Conservation (phyloP, 2,113 vertebrate genomes). For the Ia io region DNA sequence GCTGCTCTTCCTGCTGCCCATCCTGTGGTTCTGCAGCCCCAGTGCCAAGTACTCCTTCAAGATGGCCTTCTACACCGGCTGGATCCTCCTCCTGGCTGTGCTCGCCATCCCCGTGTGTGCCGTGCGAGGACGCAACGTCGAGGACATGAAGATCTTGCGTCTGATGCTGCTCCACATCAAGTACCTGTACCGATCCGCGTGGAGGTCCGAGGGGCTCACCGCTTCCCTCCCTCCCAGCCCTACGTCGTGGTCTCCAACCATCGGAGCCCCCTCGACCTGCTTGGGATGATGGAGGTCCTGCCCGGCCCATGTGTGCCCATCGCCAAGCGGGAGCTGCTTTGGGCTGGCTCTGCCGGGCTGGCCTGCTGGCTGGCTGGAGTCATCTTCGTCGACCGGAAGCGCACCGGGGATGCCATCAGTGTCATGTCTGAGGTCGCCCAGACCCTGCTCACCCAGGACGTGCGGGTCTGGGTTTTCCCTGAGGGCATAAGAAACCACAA, state of each 20-base stretch:
- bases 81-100: constrained; percentile 82
- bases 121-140: constrained; percentile 81
- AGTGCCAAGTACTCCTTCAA: constrained; percentile 84
- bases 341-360: constrained; percentile 82
- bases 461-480: constrained; percentile 85
- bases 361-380: constrained; percentile 85
- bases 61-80: constrained; percentile 82
- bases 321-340: constrained; percentile 85
- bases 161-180: constrained; percentile 83
- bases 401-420: constrained; percentile 80
- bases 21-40: constrained; percentile 79
- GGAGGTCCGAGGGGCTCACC: constrained; percentile 81
- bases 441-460: constrained; percentile 79
- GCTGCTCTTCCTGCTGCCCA: constrained; percentile 76
- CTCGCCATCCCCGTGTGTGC: constrained; percentile 81
- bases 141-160: constrained; percentile 85
- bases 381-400: constrained; percentile 86
- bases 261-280: constrained; percentile 85
- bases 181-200: constrained; percentile 82
- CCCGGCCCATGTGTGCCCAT: constrained; percentile 84
- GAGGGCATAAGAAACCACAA: constrained; percentile 85
- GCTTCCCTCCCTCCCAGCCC: constrained; percentile 78
- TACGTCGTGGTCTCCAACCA: constrained; percentile 88
- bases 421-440: constrained; percentile 81
- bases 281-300: constrained; percentile 85